A percentile compares a stretch with the other conserved stretches of the same genome.
These are phyloP conservation scores for Ceratosolen solmsi DNA, from an alignment of 1,140 invertebrate genomes.

Conservation along the genomic window DNA sequence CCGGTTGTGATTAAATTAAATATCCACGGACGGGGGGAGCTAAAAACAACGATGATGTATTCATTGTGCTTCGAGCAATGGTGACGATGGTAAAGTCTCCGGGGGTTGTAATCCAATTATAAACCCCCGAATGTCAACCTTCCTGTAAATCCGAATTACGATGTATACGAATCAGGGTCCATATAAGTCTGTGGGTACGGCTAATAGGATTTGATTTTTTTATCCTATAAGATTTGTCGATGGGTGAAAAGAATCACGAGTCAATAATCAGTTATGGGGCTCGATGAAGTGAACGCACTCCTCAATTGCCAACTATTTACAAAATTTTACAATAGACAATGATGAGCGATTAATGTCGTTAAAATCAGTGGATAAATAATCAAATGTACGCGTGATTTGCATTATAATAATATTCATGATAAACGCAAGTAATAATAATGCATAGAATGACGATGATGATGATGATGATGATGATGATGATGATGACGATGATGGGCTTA, in stretches of 20 bases:
- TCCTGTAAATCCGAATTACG: conserved; percentile 40
- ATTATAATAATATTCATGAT: no score
- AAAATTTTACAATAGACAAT: no score
- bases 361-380: no score
- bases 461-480: no score
- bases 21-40: not conserved
- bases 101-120: conserved; percentile 48
- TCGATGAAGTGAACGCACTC: no score
- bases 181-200: not conserved
- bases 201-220: conserved; percentile 32
- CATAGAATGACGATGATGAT: no score
- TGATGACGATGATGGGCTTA: no score
- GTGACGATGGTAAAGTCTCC: no score
- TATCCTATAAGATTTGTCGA: not conserved
- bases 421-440: no score
- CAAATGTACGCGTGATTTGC: no score
- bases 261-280: not conserved
- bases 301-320: no score
- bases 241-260: not conserved
- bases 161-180: conserved; percentile 12
- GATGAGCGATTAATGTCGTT: no score
- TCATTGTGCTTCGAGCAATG: not conserved
- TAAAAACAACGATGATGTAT: not conserved
- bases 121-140: conserved; percentile 35
- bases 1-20: conserved; percentile 4